A percentile compares a stretch with the other conserved stretches of the same genome.
phyloP scores from a whole-genome alignment of 1,140 invertebrate genomes.

The Aphaenogaster floridana region DNA sequence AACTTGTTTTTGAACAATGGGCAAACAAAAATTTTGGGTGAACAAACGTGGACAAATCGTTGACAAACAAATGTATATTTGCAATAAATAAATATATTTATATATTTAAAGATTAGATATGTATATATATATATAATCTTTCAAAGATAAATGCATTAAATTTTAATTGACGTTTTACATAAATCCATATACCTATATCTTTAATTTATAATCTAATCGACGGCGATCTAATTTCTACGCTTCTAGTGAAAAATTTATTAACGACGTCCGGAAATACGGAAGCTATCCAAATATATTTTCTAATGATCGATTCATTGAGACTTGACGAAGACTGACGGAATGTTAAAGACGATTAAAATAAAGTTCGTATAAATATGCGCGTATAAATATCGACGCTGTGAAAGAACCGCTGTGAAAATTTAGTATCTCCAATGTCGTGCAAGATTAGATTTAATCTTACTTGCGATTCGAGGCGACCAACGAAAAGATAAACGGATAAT shows the following conservation, averaged over 20 bases:
- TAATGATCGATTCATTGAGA: background rate
- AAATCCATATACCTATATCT: background rate
- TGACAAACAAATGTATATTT: no score
- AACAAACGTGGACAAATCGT: no score
- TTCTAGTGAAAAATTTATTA: background rate
- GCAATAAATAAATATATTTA: no score
- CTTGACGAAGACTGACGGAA: conserved; percentile 10
- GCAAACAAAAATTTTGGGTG: no score
- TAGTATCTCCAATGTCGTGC: background rate
- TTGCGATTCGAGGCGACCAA: conserved; percentile 6
- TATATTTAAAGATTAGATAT: background rate
- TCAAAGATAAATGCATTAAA: background rate
- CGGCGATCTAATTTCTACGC: background rate
- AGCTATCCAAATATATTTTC: background rate
- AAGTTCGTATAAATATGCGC: background rate
- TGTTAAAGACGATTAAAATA: conserved; percentile 20
- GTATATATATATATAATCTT: background rate
- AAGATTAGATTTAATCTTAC: conserved; percentile 26
- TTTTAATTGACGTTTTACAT: conserved; percentile 22
- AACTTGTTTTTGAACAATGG: no score
- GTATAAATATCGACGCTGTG: background rate
- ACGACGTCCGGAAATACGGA: background rate
- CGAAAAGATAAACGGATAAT: conserved; percentile 6
- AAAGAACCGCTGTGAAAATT: background rate
- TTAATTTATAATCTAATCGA: conserved; percentile 21